Conservation (phyloP, 2,113 vertebrate genomes). For the Gobiocypris rarus region DNA sequence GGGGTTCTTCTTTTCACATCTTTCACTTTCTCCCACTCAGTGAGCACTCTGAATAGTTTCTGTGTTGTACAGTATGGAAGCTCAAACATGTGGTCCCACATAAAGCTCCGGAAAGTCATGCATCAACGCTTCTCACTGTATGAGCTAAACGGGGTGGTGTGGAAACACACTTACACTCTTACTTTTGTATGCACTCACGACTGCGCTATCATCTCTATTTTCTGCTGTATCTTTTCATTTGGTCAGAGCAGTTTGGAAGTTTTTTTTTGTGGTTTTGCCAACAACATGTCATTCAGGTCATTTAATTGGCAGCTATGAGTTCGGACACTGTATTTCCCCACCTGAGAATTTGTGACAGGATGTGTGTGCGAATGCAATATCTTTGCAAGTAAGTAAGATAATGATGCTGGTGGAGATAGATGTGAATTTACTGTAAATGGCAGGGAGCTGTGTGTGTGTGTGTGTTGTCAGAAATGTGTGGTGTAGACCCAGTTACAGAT, state of each 20-base stretch:
- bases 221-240: conserved; percentile 2
- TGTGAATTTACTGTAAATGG: neutral
- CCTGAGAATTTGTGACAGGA: conserved; percentile 9
- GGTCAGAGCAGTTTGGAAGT: neutral
- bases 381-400: conserved; percentile 1
- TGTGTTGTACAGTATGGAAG: conserved; percentile 17
- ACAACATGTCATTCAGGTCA: neutral
- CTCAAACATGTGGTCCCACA: neutral
- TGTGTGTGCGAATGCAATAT: conserved; percentile 15
- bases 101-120: conserved; percentile 23
- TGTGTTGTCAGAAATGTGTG: conserved; percentile 20
- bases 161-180: neutral
- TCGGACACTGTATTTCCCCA: neutral
- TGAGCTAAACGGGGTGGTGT: conserved; percentile 20
- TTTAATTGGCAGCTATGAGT: neutral
- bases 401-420: conserved; percentile 5
- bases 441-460: neutral
- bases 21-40: conserved; percentile 28
- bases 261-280: neutral
- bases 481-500: conserved; percentile 20
- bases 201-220: neutral
- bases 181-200: neutral
- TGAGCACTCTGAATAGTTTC: neutral
- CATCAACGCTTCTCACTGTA: conserved; percentile 6
- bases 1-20: conserved; percentile 15